These are phyloP conservation scores for Dolichoris vasculosae DNA, from an alignment of 1,140 invertebrate species.

Conservation along the genomic window DNA sequence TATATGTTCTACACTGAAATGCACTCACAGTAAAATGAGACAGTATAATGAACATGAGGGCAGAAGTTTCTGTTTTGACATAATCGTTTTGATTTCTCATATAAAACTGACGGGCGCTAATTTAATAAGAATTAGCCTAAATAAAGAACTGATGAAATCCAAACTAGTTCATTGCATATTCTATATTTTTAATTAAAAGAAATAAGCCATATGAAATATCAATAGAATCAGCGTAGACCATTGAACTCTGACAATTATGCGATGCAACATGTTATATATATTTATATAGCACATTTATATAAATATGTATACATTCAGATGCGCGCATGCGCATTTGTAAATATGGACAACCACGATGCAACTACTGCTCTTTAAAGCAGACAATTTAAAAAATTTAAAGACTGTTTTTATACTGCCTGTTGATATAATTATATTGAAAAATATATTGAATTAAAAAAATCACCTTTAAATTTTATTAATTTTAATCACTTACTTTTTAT, in stretches of 20 bases:
- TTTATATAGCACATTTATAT: conserved; percentile 1
- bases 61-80: conserved; percentile 24
- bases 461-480: not conserved
- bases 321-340: not conserved
- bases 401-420: no score
- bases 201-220: not conserved
- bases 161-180: not conserved
- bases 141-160: conserved; percentile 30
- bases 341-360: not conserved
- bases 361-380: not conserved
- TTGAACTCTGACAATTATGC: not conserved
- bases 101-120: conserved; percentile 12
- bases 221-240: not conserved
- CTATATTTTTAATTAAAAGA: not conserved
- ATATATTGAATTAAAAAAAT: not conserved
- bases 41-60: conserved; percentile 12
- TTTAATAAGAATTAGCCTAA: not conserved
- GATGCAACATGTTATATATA: not conserved
- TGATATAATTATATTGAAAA: not conserved
- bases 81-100: conserved; percentile 26
- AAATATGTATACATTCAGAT: not conserved
- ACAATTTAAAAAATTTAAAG: not conserved
- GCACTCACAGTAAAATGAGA: conserved; percentile 34
- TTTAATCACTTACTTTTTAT: not conserved
- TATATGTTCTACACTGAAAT: not conserved